Percentiles rank a stretch among this genome's conserved stretches.
phyloP scores from a whole-genome alignment of 2,797 vertebrate genomes.

The Monodelphis domestica region DNA sequence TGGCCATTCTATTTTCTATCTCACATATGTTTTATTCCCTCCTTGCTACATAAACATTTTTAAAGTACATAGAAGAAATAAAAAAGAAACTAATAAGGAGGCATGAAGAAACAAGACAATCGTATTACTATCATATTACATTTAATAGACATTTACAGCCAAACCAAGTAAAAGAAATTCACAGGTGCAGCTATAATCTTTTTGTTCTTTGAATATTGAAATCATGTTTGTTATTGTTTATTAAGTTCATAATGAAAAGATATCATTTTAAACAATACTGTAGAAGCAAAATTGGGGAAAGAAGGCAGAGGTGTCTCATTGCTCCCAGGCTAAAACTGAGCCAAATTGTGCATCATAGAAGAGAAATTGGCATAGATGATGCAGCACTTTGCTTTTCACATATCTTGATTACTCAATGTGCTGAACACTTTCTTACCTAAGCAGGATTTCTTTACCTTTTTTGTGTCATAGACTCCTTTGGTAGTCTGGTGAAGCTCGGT shows the following conservation, averaged over 20 bases:
- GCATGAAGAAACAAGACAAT: background rate
- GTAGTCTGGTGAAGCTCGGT: too few relatives aligned
- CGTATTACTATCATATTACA: background rate
- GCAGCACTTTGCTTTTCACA: background rate
- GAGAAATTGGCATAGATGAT: background rate
- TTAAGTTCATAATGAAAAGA: background rate
- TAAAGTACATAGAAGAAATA: background rate
- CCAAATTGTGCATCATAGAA: background rate
- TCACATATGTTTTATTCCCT: background rate
- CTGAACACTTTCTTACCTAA: background rate
- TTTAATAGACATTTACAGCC: background rate
- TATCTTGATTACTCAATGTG: background rate
- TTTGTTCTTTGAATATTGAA: background rate
- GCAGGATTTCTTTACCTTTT: too few relatives aligned
- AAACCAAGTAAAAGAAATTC: background rate
- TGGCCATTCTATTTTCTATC: background rate
- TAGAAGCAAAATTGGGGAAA: background rate
- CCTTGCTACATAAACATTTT: background rate
- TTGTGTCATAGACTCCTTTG: too few relatives aligned
- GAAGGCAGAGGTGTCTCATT: background rate
- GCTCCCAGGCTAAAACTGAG: background rate
- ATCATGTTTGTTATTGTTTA: background rate
- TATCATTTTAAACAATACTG: background rate
- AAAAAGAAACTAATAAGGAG: background rate
- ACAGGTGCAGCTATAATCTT: background rate